A percentile compares a stretch with the other conserved stretches of the same genome.
Evolutionary conservation across 2,888 invertebrate genomes (phyloP).

Genomic region (Cremastobaeus sp.): DNA sequence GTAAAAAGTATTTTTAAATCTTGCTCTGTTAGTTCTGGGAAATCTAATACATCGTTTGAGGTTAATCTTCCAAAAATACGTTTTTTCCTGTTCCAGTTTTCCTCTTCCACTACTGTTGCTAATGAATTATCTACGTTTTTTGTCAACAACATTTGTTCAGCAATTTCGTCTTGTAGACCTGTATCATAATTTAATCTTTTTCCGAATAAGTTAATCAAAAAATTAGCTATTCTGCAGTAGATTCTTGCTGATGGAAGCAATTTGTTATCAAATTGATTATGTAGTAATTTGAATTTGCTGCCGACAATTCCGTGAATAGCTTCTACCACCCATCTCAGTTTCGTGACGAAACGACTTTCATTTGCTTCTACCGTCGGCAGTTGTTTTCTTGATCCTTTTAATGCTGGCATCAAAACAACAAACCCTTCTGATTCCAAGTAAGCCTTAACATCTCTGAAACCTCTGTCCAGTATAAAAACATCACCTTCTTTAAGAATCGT

Average conservation of each 20-base stretch:
- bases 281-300: conserved; percentile 4
- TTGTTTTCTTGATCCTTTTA: conserved; percentile 62
- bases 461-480: conserved; percentile 61
- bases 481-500: conserved; percentile 58
- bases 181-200: neutral
- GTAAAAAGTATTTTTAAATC: too few species aligned
- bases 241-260: neutral
- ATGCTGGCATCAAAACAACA: conserved; percentile 62
- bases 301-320: conserved; percentile 3
- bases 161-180: neutral
- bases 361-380: conserved; percentile 62
- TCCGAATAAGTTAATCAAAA: neutral
- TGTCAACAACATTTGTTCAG: neutral
- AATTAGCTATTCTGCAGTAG: conserved; percentile 4
- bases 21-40: too few species aligned
- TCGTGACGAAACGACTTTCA: conserved; percentile 61
- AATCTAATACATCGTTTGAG: too few species aligned
- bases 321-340: conserved; percentile 55
- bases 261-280: conserved; percentile 9
- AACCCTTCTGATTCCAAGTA: conserved; percentile 18
- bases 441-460: conserved; percentile 34
- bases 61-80: too few species aligned
- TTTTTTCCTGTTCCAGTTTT: too few species aligned
- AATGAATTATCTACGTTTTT: too few species aligned
- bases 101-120: too few species aligned